These are phyloP conservation scores for Oryctolagus cuniculus DNA, from an alignment of 2,113 vertebrate species.

Conservation along the genomic window mOryCun1.1 NC_091440.1:59565001-59565500, in stretches of 20 bases:
- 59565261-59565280: conserved; percentile 62
- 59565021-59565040: not conserved
- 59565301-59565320: conserved; percentile 63
- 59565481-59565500: conserved; percentile 58
- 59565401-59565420: conserved; percentile 52
- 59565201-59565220: conserved; percentile 57
- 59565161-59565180: conserved; percentile 53
- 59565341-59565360: conserved; percentile 52
- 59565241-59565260: conserved; percentile 65
- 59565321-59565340: conserved; percentile 76
- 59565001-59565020: not conserved
- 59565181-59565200: conserved; percentile 38
- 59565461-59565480: conserved; percentile 68
- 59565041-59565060: not conserved
- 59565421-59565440: not conserved
- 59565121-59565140: not conserved
- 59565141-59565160: conserved; percentile 40
- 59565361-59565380: conserved; percentile 65
- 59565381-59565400: conserved; percentile 35
- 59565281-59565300: conserved; percentile 56
- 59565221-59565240: conserved; percentile 60
- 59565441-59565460: conserved; percentile 43
- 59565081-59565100: not conserved
- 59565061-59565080: not conserved
- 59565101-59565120: conserved; percentile 17